Evolutionary conservation across 2,113 vertebrate species (phyloP).

Genomic region (Tachysurus vachellii): DNA sequence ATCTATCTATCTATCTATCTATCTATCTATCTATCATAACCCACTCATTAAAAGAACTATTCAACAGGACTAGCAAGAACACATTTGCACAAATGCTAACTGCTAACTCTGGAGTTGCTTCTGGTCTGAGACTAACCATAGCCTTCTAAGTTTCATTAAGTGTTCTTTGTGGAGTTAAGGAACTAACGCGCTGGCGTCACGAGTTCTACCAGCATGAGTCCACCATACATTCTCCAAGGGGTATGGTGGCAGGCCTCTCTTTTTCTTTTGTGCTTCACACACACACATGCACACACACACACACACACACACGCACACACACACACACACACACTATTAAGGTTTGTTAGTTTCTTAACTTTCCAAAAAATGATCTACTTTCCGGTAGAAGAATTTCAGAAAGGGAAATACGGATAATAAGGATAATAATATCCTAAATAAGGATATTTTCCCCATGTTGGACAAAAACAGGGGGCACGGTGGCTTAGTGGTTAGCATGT

Average conservation of each 20-base stretch:
- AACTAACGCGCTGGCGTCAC: no score
- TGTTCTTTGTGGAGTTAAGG: neutral
- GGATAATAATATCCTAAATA: no score
- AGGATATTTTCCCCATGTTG: no score
- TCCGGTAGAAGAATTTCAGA: no score
- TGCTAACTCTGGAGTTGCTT: neutral
- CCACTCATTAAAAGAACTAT: neutral
- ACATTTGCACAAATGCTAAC: neutral
- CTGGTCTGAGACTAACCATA: neutral
- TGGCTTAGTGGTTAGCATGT: no score
- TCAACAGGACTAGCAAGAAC: neutral
- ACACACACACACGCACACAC: neutral
- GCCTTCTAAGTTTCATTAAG: neutral
- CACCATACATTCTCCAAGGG: constrained; percentile 23
- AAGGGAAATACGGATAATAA: no score
- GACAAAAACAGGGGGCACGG: no score
- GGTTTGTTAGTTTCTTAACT: no score
- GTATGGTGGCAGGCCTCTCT: constrained; percentile 13
- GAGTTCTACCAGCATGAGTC: no score
- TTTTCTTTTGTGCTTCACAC: neutral
- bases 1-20: no score
- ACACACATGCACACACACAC: neutral
- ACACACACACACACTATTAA: no score
- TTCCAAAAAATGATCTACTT: no score
- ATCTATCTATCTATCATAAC: neutral